Percentiles rank a stretch among this genome's conserved stretches.
Evolutionary conservation across 2,113 vertebrate species (phyloP).

Genomic region (Leptodactylus fuscus): DNA sequence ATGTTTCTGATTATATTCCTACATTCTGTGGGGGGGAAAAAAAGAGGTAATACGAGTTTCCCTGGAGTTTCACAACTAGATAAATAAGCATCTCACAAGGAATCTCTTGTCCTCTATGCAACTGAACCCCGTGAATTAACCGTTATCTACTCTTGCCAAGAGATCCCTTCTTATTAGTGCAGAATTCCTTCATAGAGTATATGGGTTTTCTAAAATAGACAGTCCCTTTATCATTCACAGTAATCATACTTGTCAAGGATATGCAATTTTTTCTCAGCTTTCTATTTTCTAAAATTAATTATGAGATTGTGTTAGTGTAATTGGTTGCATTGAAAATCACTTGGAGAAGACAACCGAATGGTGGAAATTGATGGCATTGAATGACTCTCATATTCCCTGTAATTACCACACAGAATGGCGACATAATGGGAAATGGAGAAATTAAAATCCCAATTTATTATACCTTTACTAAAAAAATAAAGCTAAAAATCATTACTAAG

Average conservation of each 20-base stretch:
- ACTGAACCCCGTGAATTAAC: no score
- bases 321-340: not conserved
- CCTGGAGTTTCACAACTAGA: no score
- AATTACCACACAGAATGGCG: not conserved
- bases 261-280: not conserved
- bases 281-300: not conserved
- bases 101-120: no score
- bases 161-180: no score
- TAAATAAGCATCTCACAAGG: no score
- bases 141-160: no score
- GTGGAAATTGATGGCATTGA: not conserved
- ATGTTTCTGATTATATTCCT: no score
- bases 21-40: no score
- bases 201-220: not conserved
- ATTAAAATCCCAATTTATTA: conserved; percentile 3
- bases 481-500: conserved; percentile 16
- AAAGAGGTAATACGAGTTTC: no score
- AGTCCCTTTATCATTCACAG: not conserved
- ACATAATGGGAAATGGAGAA: not conserved
- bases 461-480: not conserved
- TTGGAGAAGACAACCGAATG: not conserved
- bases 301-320: not conserved
- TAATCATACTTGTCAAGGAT: not conserved
- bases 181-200: no score
- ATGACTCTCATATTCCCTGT: not conserved